Base-by-base conservation (phyloP, 2,113 vertebrate species). In the Caretta caretta region DNA sequence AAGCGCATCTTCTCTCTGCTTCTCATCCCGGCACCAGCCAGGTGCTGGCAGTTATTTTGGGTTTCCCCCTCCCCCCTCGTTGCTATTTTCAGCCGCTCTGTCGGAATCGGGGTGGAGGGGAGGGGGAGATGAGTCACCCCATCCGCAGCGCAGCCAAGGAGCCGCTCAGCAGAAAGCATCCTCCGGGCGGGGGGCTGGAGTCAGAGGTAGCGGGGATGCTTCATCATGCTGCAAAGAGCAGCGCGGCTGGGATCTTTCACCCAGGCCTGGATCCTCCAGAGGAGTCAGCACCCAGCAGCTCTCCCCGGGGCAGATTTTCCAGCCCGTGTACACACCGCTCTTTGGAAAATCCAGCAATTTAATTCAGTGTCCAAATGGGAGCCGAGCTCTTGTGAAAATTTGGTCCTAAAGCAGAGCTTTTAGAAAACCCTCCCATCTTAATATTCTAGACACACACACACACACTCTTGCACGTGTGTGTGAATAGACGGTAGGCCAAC, bases 81-180 rank as follows among this genome's bases (percentile, higher is more conserved):
- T n/a, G 14, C 84, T 90, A 86, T 88, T 94, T 90, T 88, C 48
- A 80, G 95, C 90, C 16, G 81, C 81, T 12, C 84, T 79, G 14
- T 65, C 5, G 65, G n/a, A 20, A 6, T 82, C 76, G 57, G 65
- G 49, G 82, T 83, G 78, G 88, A 13, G 76, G 29, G 56, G 48
- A 59, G 75, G 62, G 69, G 22, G 50, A 24, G 81, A 94, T 96
- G 95, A 96, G 87, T 96, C 92, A 95, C 90, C 80, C 48, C 69
- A 89, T 84, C 65, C 22, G 79, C 75, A 92, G 75, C 22, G 9
- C 72, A 72, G 57, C 12, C 11, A 25, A 35, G 48, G 25, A 49
- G 72, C 53, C 7, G 56, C 76, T 80, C 35, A 14, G 72, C 38
- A 27, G 65, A 49, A n/a, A 83, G 62, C 84, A 83, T n/a, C 76